Evolutionary conservation across 2,797 vertebrate species (phyloP).

Genomic region (Myioborus melanocephalus): DNA sequence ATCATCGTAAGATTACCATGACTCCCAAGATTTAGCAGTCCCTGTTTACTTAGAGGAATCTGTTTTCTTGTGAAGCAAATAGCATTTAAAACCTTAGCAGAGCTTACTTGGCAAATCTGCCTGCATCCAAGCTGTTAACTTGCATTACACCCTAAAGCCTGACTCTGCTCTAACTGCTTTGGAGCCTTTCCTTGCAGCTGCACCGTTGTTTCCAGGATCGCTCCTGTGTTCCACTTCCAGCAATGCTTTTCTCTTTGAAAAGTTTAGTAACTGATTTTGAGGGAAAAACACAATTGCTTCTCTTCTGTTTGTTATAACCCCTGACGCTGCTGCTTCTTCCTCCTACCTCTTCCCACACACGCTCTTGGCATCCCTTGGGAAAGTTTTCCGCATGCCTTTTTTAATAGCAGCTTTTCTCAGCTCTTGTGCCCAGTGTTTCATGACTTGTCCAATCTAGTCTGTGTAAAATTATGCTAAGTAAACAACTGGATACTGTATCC

Average conservation of each 20-base stretch:
- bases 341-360: conserved; percentile 54
- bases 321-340: conserved; percentile 32
- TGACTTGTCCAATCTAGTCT: conserved; percentile 63
- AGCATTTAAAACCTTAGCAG: not conserved
- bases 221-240: conserved; percentile 32
- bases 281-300: not conserved
- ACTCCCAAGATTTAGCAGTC: not conserved
- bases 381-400: conserved; percentile 49
- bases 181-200: conserved; percentile 24
- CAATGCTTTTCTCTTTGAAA: conserved; percentile 4
- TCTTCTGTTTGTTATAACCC: conserved; percentile 28
- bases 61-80: conserved; percentile 3
- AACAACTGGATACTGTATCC: conserved; percentile 51
- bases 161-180: not conserved
- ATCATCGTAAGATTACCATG: not conserved
- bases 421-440: conserved; percentile 62
- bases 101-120: not conserved
- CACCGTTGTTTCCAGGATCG: not conserved
- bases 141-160: not conserved
- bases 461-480: conserved; percentile 61
- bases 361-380: conserved; percentile 46
- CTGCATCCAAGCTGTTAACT: not conserved
- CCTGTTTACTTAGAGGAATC: not conserved
- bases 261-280: not conserved
- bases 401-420: conserved; percentile 58